phyloP scores from a whole-genome alignment of 2,113 vertebrate genomes.

The Cisticola juncidis region DNA sequence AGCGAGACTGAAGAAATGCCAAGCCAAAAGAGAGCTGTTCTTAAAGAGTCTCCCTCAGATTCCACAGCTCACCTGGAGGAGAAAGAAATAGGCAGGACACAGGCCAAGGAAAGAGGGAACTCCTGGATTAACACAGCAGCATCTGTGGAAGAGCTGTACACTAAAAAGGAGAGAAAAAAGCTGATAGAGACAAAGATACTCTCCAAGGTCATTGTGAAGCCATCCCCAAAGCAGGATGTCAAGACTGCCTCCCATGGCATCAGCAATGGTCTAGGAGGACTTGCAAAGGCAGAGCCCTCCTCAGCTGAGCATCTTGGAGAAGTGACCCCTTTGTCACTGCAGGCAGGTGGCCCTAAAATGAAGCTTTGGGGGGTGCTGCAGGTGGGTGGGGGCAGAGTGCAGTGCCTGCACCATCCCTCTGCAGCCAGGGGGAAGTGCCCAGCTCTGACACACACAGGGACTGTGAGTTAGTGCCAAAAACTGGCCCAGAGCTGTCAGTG shows the following conservation, averaged over 20 bases:
- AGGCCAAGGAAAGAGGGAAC: neutral
- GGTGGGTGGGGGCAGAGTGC: neutral
- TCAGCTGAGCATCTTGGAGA: neutral
- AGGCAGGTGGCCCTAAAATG: constrained; percentile 13
- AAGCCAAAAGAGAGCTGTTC: neutral
- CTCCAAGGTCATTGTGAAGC: constrained; percentile 29
- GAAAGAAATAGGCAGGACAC: neutral
- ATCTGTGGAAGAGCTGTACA: neutral
- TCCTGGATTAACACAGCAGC: neutral
- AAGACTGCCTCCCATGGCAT: neutral
- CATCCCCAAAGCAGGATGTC: neutral
- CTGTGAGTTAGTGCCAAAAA: neutral
- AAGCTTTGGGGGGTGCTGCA: neutral
- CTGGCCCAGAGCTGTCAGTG: neutral
- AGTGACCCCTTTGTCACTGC: neutral
- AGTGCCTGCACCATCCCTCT: neutral
- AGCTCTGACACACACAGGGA: neutral
- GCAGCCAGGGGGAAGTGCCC: neutral
- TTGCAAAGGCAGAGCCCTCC: neutral
- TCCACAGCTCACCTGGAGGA: neutral
- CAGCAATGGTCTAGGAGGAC: neutral
- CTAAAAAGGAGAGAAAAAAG: constrained; percentile 44
- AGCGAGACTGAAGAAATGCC: neutral
- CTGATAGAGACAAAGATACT: constrained; percentile 70
- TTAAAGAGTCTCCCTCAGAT: neutral